Evolutionary conservation across 2,888 invertebrate genomes (phyloP).

Genomic region (Drosophila austrosaltans): DNA sequence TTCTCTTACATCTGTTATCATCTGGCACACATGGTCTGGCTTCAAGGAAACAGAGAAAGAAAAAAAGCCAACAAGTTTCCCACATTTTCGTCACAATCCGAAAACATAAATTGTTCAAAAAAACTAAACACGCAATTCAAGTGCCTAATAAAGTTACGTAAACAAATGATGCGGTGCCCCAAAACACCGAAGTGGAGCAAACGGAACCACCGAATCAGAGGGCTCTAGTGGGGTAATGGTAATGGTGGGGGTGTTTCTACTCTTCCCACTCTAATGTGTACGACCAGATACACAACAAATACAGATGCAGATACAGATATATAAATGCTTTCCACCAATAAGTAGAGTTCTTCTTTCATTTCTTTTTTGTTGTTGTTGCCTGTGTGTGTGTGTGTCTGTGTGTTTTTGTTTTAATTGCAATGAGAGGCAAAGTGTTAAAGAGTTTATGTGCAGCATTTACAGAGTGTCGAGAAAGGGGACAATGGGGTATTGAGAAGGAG

Average conservation of each 20-base stretch:
- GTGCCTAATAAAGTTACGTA: constrained; percentile 79
- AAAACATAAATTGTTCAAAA: constrained; percentile 72
- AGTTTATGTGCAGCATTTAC: constrained; percentile 82
- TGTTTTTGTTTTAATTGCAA: constrained; percentile 73
- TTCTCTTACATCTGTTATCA: constrained; percentile 28
- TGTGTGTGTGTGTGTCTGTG: no score
- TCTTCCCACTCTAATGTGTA: constrained; percentile 55
- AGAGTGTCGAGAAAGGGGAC: constrained; percentile 31
- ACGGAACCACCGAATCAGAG: constrained; percentile 13
- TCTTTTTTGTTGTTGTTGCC: constrained; percentile 4
- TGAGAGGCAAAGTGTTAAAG: constrained; percentile 81
- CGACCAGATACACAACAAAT: constrained; percentile 31
- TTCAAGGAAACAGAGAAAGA: constrained; percentile 4
- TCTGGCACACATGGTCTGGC: constrained; percentile 55
- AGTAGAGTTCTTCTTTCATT: constrained; percentile 36
- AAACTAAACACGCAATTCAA: constrained; percentile 79
- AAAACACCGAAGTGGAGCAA: constrained; percentile 71
- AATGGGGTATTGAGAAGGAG: constrained; percentile 5
- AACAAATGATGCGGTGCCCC: constrained; percentile 80
- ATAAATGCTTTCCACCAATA: constrained; percentile 28
- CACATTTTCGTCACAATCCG: constrained; percentile 63
- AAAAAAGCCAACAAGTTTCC: constrained; percentile 55
- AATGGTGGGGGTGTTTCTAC: constrained; percentile 15
- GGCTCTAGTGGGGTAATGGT: background rate
- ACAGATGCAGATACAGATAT: constrained; percentile 23